Percentiles rank a stretch among this genome's conserved stretches.
Conservation (phyloP, 1,140 invertebrate genomes). For the Neomicropteryx cornuta region DNA sequence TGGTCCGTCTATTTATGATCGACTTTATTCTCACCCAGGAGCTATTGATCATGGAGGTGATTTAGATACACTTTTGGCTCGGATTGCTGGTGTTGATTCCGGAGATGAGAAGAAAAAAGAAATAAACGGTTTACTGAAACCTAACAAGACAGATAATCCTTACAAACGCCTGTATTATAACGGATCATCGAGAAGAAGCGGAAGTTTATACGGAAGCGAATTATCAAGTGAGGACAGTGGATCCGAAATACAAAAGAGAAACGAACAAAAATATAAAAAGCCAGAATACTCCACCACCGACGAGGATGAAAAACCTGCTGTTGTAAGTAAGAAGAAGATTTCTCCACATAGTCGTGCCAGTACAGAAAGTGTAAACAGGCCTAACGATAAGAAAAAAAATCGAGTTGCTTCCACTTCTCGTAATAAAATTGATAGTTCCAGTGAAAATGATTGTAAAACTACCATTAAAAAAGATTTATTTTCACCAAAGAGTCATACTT, state of each 20-base stretch:
- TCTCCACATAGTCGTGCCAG: conserved; percentile 33
- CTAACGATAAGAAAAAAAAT: conserved; percentile 34
- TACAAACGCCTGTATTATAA: conserved; percentile 69
- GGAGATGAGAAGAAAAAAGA: conserved; percentile 54
- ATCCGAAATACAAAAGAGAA: conserved; percentile 29
- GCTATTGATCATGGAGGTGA: conserved; percentile 55
- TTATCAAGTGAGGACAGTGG: conserved; percentile 51
- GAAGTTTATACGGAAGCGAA: conserved; percentile 53
- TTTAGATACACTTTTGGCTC: conserved; percentile 57
- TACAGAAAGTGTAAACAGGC: conserved; percentile 24
- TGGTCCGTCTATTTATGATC: conserved; percentile 80
- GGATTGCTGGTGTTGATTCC: conserved; percentile 54
- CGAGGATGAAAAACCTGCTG: conserved; percentile 29
- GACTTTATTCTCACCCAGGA: conserved; percentile 59
- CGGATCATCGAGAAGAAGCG: conserved; percentile 53
- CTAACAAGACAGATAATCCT: conserved; percentile 45
- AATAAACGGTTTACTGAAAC: conserved; percentile 55
- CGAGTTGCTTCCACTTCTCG: conserved; percentile 28
- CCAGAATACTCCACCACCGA: conserved; percentile 37
- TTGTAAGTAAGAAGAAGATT: conserved; percentile 32
- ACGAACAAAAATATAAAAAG: conserved; percentile 31
- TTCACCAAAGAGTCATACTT: conserved; percentile 38
- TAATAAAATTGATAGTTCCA: conserved; percentile 42
- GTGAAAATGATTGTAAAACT: conserved; percentile 43
- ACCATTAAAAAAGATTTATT: conserved; percentile 38